A percentile compares a stretch with the other conserved stretches of the same genome.
phyloP scores from a whole-genome alignment of 2,797 vertebrate species.

The Danio jaintianensis region DNA sequence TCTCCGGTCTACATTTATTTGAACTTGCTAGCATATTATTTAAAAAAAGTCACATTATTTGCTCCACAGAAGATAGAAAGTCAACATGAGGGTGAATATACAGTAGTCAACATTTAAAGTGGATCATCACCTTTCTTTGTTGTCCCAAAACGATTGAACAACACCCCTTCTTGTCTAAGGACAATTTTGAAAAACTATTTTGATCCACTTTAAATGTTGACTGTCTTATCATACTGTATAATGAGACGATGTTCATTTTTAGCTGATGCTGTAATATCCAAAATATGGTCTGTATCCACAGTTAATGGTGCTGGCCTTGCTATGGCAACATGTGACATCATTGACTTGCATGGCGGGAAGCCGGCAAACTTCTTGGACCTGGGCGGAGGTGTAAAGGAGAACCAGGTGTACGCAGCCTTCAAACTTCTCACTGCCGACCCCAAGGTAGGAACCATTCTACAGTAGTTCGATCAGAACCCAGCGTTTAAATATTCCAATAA shows the following conservation, averaged over 20 bases:
- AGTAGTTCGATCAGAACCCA: not conserved
- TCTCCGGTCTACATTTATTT: not conserved
- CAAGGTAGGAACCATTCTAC: slow-evolving; percentile 81
- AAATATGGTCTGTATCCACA: slow-evolving; percentile 63
- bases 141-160: no score
- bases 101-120: no score
- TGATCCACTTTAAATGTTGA: no score
- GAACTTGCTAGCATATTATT: not conserved
- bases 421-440: slow-evolving; percentile 95
- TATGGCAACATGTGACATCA: slow-evolving; percentile 99
- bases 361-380: slow-evolving; percentile 98
- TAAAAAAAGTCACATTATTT: not conserved
- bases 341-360: slow-evolving; percentile 94
- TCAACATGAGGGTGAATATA: no score
- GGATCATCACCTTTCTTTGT: no score
- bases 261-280: not conserved
- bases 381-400: slow-evolving; percentile 95
- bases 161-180: no score
- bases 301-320: slow-evolving; percentile 97
- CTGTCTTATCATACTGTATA: not conserved
- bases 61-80: not conserved
- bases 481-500: not conserved
- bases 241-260: not conserved
- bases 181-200: no score
- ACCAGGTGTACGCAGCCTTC: slow-evolving; percentile 96